Percentiles rank a stretch among this genome's conserved stretches.
These are phyloP conservation scores for Ectemnius continuus DNA, from an alignment of 2,888 invertebrate species.

Conservation along the genomic window DNA sequence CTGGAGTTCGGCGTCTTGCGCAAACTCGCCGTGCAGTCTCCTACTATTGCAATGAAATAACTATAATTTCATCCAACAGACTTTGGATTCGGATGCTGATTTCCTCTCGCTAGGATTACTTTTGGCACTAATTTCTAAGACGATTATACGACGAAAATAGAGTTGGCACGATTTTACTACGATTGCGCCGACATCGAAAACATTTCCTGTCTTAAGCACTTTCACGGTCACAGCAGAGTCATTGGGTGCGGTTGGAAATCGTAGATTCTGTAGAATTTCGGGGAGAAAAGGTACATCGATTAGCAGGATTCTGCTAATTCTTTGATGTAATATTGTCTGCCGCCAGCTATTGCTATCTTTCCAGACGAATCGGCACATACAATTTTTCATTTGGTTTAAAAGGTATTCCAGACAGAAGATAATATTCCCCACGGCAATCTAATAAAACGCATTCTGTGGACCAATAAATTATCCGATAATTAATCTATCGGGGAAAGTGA, in stretches of 20 bases:
- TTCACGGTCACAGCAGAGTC: background rate
- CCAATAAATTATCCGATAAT: background rate
- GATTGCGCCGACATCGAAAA: slow-evolving; percentile 10
- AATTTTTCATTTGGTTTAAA: no score
- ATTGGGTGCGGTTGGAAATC: background rate
- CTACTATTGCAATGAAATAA: background rate
- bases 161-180: slow-evolving; percentile 42
- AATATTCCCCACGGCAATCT: background rate
- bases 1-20: no score
- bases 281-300: no score
- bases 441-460: background rate
- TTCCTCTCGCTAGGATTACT: background rate
- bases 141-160: slow-evolving; percentile 42
- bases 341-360: background rate
- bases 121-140: slow-evolving; percentile 40
- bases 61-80: background rate
- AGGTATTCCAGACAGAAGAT: background rate
- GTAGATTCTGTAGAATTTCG: no score
- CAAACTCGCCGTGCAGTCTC: no score
- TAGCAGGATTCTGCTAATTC: no score
- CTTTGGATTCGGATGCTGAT: no score
- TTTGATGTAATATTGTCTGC: no score
- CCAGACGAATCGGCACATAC: background rate
- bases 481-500: slow-evolving; percentile 22
- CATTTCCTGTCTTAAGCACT: slow-evolving; percentile 17